Base-by-base conservation (phyloP, 2,113 vertebrate genomes). In the Nycticryphes semicollaris region DNA sequence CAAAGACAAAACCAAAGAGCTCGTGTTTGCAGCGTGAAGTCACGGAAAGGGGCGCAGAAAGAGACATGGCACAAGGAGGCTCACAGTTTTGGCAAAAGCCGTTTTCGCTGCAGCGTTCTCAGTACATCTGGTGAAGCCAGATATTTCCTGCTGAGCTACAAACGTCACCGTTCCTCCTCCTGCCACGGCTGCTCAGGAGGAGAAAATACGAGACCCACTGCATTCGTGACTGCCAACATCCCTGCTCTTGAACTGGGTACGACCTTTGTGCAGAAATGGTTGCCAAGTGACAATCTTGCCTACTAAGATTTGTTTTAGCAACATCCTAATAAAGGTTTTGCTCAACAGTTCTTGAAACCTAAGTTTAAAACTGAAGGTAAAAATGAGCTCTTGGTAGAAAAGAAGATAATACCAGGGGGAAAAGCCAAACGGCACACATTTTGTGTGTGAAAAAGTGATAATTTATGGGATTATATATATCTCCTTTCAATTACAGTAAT, bases 131-230 rank as follows among this genome's bases (percentile, higher is more conserved):
- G 63, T 62, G 17, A 7, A 86, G 90, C 90, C 95, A 95, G 92
- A 93, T 77, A 12, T 69, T 83, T 90, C 95, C 95, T 93, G 92
- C 95, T 94, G 95, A 53, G 95, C 88, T 84, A 92, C 92, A 50
- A 93, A 90, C 75, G 90, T 95, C 95, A 97, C 92, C 16, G 2
- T 86, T 88, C 72, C 75, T 85, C 21, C 90, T 93, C 95, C 89
- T 84, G 91, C 96, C 86, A 92, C 84, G 35, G 22, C 94, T 54
- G 80, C 91, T 93, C 93, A 19, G 84, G 80, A 94, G 73, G 18
- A 91, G 94, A 96, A 94, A 90, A 94, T 63, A 81, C 56, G 5
- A 93, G 95, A 90, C 72, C 82, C 6, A 0, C 67, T 48, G 90
- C 48, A 3, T 28, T 45, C 5, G 6, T 22, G 86, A 19, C 90